Evolutionary conservation across 2,113 vertebrate species (phyloP).

Genomic region (Lamprologus callipterus): DNA sequence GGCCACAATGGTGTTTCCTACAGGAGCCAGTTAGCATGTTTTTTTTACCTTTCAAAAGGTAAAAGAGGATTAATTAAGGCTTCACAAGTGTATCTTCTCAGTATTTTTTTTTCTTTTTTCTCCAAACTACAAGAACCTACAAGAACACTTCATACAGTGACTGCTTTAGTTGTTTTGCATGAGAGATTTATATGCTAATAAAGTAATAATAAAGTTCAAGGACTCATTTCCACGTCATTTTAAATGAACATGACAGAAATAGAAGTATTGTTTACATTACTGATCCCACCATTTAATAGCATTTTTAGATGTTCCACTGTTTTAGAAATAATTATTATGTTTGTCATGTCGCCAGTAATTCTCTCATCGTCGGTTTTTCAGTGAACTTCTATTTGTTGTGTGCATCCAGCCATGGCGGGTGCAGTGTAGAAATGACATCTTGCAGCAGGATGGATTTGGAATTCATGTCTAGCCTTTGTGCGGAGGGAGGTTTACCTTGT

Average conservation of each 20-base stretch:
- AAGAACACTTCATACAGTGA: neutral
- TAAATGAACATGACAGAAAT: neutral
- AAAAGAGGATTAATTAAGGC: neutral
- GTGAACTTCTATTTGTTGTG: conserved; percentile 10
- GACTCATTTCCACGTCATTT: neutral
- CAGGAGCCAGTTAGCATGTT: neutral
- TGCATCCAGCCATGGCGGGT: neutral
- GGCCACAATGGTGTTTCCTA: neutral
- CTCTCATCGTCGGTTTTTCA: neutral
- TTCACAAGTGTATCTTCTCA: neutral
- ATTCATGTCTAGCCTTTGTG: neutral
- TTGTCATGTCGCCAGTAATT: neutral
- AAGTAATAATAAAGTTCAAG: neutral
- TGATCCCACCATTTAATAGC: neutral
- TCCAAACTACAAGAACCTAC: neutral
- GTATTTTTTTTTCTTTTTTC: accelerated
- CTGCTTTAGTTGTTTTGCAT: neutral
- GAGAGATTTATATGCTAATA: neutral
- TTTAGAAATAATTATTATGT: neutral
- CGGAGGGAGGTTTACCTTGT: neutral
- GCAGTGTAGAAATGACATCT: neutral
- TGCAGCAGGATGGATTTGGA: neutral
- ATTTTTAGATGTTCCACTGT: neutral
- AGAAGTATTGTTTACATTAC: neutral
- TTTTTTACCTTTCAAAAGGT: neutral